Conservation (phyloP, 2,797 vertebrate genomes). For the Ceyx erithaca region DNA sequence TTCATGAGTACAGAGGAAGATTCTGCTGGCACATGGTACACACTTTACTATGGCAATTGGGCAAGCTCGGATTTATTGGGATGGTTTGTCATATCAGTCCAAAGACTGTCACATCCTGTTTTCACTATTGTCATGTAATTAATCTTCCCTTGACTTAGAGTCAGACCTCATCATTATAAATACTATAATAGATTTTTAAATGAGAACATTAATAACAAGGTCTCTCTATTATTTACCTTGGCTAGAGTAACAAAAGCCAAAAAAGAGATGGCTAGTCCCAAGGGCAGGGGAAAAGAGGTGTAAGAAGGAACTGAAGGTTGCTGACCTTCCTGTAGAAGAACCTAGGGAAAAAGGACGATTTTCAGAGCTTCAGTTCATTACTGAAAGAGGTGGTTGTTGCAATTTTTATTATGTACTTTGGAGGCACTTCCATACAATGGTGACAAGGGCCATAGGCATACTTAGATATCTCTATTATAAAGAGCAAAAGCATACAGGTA, state of each 20-base stretch:
- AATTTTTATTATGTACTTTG: slow-evolving; percentile 33
- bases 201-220: slow-evolving; percentile 52
- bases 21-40: slow-evolving; percentile 20
- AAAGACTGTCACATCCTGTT: slow-evolving; percentile 67
- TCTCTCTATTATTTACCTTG: slow-evolving; percentile 57
- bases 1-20: slow-evolving; percentile 10
- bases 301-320: slow-evolving; percentile 38
- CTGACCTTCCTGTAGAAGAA: slow-evolving; percentile 61
- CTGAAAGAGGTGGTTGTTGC: slow-evolving; percentile 37
- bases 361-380: slow-evolving; percentile 29
- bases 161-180: slow-evolving; percentile 61
- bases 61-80: slow-evolving; percentile 67
- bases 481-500: neutral
- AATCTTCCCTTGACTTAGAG: slow-evolving; percentile 63
- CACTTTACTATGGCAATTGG: slow-evolving; percentile 47
- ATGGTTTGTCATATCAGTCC: slow-evolving; percentile 39
- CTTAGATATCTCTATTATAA: slow-evolving; percentile 32
- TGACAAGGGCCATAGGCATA: neutral
- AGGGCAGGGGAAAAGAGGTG: slow-evolving; percentile 35
- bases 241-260: slow-evolving; percentile 31
- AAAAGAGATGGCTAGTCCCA: slow-evolving; percentile 56
- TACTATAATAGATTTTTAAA: slow-evolving; percentile 49
- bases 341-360: slow-evolving; percentile 16
- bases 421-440: neutral
- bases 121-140: slow-evolving; percentile 63